Conservation (phyloP, 2,888 invertebrate species). For the Parapristionchus giblindavisi region DNA sequence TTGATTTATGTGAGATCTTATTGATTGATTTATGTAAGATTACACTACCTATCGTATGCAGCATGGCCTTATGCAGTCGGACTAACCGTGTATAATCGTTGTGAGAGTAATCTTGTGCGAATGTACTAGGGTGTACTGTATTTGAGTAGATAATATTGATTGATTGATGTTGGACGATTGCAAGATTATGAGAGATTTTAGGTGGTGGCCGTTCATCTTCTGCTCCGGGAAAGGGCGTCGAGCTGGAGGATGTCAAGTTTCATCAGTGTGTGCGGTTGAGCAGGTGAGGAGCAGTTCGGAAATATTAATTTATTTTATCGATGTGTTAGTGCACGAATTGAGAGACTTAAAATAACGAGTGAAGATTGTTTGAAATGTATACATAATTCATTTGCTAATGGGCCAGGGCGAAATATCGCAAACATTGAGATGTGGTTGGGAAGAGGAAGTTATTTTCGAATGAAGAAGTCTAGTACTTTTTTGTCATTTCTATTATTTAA, state of each 20-base stretch:
- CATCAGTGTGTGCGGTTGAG: conserved; percentile 97
- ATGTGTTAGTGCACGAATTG: no score
- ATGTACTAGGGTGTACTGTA: neutral
- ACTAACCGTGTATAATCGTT: no score
- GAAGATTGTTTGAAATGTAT: no score
- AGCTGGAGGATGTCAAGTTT: conserved; percentile 97
- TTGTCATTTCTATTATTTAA: neutral
- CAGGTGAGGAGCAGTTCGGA: conserved; percentile 77
- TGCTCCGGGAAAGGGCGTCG: conserved; percentile 86
- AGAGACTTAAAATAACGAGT: no score
- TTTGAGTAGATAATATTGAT: neutral
- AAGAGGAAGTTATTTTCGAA: neutral
- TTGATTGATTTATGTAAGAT: neutral
- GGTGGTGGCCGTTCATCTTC: neutral
- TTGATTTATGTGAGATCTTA: neutral
- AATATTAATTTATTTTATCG: neutral
- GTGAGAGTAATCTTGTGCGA: no score
- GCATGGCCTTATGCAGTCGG: no score
- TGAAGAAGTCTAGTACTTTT: no score
- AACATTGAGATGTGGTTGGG: neutral
- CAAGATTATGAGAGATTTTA: neutral
- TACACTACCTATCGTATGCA: no score
- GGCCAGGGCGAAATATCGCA: neutral
- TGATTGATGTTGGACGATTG: neutral
- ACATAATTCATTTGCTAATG: no score